Percentiles rank a stretch among this genome's conserved stretches.
phyloP scores from a whole-genome alignment of 2,888 invertebrate genomes.

The Trissolcus japonicus region DNA sequence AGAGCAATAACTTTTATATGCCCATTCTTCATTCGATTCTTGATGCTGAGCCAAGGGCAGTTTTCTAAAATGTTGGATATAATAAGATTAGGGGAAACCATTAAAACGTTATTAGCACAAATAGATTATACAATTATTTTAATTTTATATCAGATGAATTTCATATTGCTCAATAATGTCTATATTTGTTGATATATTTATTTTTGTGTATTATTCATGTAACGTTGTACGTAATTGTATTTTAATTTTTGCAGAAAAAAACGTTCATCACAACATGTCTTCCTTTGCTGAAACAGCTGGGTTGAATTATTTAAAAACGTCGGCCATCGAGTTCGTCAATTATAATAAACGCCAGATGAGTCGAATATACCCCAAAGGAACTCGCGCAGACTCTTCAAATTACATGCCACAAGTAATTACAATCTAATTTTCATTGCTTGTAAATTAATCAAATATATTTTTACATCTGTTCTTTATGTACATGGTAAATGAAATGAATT shows the following conservation, averaged over 20 bases:
- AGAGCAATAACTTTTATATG: no score
- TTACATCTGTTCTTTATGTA: background rate
- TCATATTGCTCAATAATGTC: no score
- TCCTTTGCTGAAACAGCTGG: slow-evolving; percentile 99
- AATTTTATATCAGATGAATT: no score
- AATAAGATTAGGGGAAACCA: no score
- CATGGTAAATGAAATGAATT: background rate
- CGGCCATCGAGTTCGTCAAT: slow-evolving; percentile 99
- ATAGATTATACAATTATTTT: no score
- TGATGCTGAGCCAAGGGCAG: no score
- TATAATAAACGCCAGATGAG: slow-evolving; percentile 99
- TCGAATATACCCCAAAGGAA: slow-evolving; percentile 98
- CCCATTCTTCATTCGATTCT: no score
- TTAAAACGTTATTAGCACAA: no score
- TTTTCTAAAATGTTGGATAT: no score
- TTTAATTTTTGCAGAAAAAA: slow-evolving; percentile 84
- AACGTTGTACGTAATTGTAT: no score
- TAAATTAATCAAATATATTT: background rate
- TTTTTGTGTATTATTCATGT: no score
- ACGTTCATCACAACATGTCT: slow-evolving; percentile 98
- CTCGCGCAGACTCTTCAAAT: slow-evolving; percentile 98
- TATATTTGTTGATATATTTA: background rate
- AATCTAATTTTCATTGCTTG: background rate
- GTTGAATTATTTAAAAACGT: slow-evolving; percentile 95
- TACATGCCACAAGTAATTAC: slow-evolving; percentile 95